Evolutionary conservation across 2,888 invertebrate species (phyloP), one percentile per base, ranked within the genome.

Genomic region (Bursaphelenchus okinawaensis): DNA sequence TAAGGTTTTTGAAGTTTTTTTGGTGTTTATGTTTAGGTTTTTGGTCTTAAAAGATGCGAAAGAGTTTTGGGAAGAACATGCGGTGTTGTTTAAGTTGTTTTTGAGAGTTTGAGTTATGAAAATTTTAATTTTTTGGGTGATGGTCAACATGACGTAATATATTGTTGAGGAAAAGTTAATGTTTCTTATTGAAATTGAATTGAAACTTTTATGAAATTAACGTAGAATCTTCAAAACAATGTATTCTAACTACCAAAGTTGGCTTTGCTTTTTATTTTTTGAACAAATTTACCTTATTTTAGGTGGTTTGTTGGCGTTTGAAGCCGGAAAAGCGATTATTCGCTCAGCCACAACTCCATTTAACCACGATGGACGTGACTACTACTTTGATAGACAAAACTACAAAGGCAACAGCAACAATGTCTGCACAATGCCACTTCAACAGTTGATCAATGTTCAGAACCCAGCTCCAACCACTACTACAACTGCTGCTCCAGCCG

Each of bases 311-410:
- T 54, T 81, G 24, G 76, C 81, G n/a, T 81, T 78, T 63, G 75
- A 79, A 55, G 81, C 80, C 12, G 81, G 80, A 52, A 80, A 79
- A 62, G 73, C 71, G 0, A 74, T 81, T 56, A 81, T 81, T 56
- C 63, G 78, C 20, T 69, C 70, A 8, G 76, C 74, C 8, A 67
- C 77, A 4, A 66, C 74, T 4, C 81, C 81, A 62, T 62, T 62
- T 63, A 26, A 52, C 28, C 65, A 75, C 61, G 70, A 70, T 40
- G 70, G 71, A 26, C 65, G 71, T n/a, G 64, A 72, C 55, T 80
- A 80, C 69, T 76, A 80, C 66, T 81, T 72, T 70, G 78, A 72
- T 52, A 72, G 75, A 26, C 29, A 73, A 40, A 28, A 69, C 52
- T 63, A 59, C 51, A 56, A 59, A 23, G 31, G 31, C 27, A 62